Conservation (phyloP, 1,140 invertebrate genomes). For the Tetramorium parvispinum region DNA sequence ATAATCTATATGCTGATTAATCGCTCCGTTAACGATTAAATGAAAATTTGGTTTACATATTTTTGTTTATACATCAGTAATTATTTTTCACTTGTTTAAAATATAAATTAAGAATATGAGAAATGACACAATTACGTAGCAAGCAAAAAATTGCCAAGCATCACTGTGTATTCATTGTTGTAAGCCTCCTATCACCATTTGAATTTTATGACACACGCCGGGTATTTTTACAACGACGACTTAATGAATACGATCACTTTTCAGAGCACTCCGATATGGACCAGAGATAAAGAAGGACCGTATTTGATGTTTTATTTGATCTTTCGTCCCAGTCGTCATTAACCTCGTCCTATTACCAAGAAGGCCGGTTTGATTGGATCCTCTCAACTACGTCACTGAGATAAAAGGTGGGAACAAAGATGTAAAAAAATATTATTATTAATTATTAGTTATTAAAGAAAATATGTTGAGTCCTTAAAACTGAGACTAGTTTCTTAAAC, state of each 20-base stretch:
- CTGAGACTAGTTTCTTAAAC: not conserved
- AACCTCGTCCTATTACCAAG: constrained; percentile 41
- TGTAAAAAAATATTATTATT: constrained; percentile 3
- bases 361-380: constrained; percentile 52
- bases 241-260: constrained; percentile 44
- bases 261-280: constrained; percentile 1
- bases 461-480: not conserved
- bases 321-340: constrained; percentile 44
- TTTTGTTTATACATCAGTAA: not conserved
- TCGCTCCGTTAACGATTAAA: not conserved
- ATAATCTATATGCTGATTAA: not conserved
- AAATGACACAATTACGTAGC: not conserved
- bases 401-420: constrained; percentile 57
- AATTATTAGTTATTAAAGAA: no score
- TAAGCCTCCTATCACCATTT: not conserved
- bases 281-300: constrained; percentile 34
- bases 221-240: constrained; percentile 35
- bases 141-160: not conserved
- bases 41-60: not conserved
- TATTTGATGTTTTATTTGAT: constrained; percentile 53
- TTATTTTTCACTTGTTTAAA: not conserved
- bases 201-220: constrained; percentile 24
- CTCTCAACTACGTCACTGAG: constrained; percentile 50
- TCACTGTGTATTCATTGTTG: not conserved
- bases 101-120: not conserved